Evolutionary conservation across 37 sponge, comb jelly and placozoan species (phyloP).

Genomic region (Tethya wilhelma): DNA sequence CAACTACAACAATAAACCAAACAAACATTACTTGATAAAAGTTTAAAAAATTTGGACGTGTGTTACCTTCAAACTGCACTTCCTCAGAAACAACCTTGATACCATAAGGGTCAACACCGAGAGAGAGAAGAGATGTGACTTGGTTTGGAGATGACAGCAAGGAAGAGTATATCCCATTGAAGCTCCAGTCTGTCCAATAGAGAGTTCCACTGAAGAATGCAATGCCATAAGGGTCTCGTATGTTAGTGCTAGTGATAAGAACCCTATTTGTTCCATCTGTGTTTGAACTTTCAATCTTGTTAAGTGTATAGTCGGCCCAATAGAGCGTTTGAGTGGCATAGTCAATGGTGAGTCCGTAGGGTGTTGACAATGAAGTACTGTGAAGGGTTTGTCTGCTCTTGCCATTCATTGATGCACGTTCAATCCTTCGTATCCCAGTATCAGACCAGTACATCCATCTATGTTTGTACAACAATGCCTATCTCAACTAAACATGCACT

Average conservation of each 20-base stretch:
- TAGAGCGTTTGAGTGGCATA: conserved; percentile 34
- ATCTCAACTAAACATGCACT: background rate
- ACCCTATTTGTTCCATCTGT: conserved; percentile 28
- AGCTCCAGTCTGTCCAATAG: conserved; percentile 73
- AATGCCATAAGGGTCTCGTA: conserved; percentile 58
- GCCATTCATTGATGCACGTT: conserved; percentile 72
- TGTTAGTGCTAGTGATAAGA: background rate
- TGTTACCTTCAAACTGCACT: background rate
- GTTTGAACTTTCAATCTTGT: conserved; percentile 33
- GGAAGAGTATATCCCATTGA: conserved; percentile 20
- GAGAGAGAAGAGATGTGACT: background rate
- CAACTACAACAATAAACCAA: background rate
- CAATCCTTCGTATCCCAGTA: conserved; percentile 55
- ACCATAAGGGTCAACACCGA: conserved; percentile 13
- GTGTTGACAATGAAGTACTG: conserved; percentile 18
- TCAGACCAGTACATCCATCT: conserved; percentile 72
- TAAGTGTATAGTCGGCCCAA: conserved; percentile 27
- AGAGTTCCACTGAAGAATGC: conserved; percentile 43
- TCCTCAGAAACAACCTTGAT: conserved; percentile 4
- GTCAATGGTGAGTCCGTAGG: conserved; percentile 46
- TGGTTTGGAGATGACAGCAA: background rate
- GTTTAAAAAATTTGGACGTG: background rate
- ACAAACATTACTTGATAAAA: background rate
- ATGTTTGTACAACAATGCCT: background rate
- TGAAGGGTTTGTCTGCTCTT: conserved; percentile 15